Evolutionary conservation across 1,140 invertebrate species (phyloP).

Genomic region (Drosophila sucinea): DNA sequence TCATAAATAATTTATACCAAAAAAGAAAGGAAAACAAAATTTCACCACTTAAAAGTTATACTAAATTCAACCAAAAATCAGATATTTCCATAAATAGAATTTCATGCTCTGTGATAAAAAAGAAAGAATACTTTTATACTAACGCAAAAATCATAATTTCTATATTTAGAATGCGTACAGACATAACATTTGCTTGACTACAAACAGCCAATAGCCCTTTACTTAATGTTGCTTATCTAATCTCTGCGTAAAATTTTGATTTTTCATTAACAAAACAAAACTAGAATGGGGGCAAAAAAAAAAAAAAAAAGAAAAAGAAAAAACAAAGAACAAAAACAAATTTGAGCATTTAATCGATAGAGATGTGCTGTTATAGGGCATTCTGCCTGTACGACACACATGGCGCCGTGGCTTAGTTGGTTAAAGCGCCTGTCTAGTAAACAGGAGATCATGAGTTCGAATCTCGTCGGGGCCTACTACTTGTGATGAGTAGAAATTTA

Average conservation of each 20-base stretch:
- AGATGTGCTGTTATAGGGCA: neutral
- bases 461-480: constrained; percentile 85
- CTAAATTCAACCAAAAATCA: too few species aligned
- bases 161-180: neutral
- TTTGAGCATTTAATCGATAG: neutral
- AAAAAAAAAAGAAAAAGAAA: neutral
- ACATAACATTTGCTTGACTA: neutral
- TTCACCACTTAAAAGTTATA: too few species aligned
- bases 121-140: neutral
- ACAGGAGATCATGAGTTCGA: constrained; percentile 87
- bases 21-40: too few species aligned
- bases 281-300: neutral
- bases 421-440: constrained; percentile 87
- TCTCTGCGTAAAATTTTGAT: neutral
- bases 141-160: neutral
- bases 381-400: neutral
- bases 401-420: constrained; percentile 86
- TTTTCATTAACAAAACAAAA: constrained; percentile 3
- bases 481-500: neutral
- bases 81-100: too few species aligned
- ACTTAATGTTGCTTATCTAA: neutral
- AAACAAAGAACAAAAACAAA: neutral
- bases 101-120: too few species aligned
- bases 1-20: too few species aligned
- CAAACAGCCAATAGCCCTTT: neutral